Evolutionary conservation across 53 echinoderm and acorn worm species (phyloP), one percentile per base, ranked within the genome.

Genomic region (Crossaster papposus): DNA sequence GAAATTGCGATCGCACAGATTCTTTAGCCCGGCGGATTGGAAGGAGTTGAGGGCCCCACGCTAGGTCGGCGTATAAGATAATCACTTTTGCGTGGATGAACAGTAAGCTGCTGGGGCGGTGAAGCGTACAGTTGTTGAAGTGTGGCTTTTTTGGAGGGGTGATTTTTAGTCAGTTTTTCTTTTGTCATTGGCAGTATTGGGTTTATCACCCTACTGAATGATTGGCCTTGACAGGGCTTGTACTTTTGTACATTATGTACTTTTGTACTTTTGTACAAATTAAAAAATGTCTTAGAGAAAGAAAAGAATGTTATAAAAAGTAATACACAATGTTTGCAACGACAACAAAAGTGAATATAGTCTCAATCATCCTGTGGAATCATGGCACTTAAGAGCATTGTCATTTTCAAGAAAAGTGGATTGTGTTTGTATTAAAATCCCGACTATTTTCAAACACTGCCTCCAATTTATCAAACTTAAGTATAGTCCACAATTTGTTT

Each of bases 211-310:
- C 44, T 44, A 44, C 44, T 44, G 44, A 44, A 44, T 44, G 44
- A 1, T 44, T 44, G 44, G 70, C 71, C 83, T 83, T 70, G 83
- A 83, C 83, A 23, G 29, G 34, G 51, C 36, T 24, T 83, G 83
- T 68, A 83, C 83, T 83, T 83, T 83, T 44, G 5, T 44, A 44
- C 44, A 44, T 5, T n/a, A n/a, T 83, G 83, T 68, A 83, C 83
- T 83, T 83, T 83, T 44, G 5, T 44, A 44, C 44, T 7, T 5
- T n/a, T 2, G 62, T 3, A 23, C 3, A 3, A 62, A 62, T 62
- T 4, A 17, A 14, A 20, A 17, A 6, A 2, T 20, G 17, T 62
- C 23, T 62, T 11, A 23, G 62, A 62, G 4, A 62, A 62, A 9
- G 17, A 17, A 20, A 14, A 44, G 44, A 44, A 1, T 44, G 5